Conservation (phyloP, 2,888 invertebrate species). For the Pomacea canaliculata region DNA sequence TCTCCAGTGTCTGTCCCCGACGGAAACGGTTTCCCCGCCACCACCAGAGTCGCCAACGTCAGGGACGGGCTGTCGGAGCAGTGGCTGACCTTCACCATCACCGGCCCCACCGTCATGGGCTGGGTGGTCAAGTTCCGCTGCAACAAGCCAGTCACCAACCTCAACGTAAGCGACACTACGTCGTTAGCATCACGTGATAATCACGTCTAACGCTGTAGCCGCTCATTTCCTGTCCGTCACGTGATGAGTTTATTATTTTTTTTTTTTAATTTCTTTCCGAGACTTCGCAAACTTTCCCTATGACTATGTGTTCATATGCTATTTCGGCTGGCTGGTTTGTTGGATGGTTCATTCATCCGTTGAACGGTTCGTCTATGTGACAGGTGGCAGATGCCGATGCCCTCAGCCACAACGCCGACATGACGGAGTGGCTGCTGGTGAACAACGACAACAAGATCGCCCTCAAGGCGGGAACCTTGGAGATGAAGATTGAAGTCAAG, state of each 20-base stretch:
- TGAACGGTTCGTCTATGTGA: too few relatives aligned
- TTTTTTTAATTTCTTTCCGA: too few relatives aligned
- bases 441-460: conserved; percentile 6
- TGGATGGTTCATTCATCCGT: too few relatives aligned
- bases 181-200: too few relatives aligned
- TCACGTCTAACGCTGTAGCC: too few relatives aligned
- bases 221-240: too few relatives aligned
- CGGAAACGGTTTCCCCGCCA: neutral
- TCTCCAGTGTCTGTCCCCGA: neutral
- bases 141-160: neutral
- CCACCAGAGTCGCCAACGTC: neutral
- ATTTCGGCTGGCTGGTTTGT: too few relatives aligned
- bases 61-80: neutral
- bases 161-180: neutral
- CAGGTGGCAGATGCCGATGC: too few relatives aligned
- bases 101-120: neutral
- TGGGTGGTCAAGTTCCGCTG: neutral
- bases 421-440: conserved; percentile 1
- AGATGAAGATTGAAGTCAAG: neutral
- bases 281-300: too few relatives aligned
- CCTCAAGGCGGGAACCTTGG: conserved; percentile 2
- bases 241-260: too few relatives aligned
- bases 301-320: too few relatives aligned
- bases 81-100: neutral
- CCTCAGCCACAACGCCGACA: conserved; percentile 8